Base-by-base conservation (phyloP, 2,797 vertebrate species). In the Leuciscus waleckii region DNA sequence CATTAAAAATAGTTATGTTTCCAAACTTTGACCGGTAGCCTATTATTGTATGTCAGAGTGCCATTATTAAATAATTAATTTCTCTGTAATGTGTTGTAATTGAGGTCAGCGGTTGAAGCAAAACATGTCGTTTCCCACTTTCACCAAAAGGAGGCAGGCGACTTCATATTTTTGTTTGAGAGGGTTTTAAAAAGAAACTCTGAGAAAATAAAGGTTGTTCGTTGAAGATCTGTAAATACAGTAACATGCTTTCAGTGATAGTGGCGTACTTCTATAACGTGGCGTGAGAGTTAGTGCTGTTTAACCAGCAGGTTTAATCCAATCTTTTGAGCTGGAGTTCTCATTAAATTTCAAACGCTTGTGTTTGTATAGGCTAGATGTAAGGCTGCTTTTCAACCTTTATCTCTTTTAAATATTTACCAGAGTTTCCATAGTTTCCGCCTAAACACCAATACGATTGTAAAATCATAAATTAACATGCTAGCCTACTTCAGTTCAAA, bases 201-300 rank as follows among this genome's bases (percentile, higher is more conserved):
- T 11, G 29, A 9, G 26, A 61, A 41, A 41, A 17, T 39, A 5
- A 39, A 70, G 49, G n/a, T n/a, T 58, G 54, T 74, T 74, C 29
- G 26, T 65, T 14, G 14, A 49, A 17, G 7, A 2, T 16, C 7
- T n/a, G 29, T 32, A 39, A 68, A 35, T 16, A 37, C n/a, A 43
- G n/a, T 58, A 46, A 63, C 77, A 4, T 46, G 17, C 58, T 29
- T 65, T 79, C 56, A 32, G 26, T 19, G 56, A 63, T 43, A 79
- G 29, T 29, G 29, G 43, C 8, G 1, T 17, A 61, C 23, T 39
- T 32, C 5, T 76, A 23, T 35, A 26, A 56, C 17, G 35, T n/a
- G 19, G 19, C 54, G 69, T 82, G 81, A n/a, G 81, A 63, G 68
- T 61, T 32, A 17, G 21, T 63, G 39, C 13, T 74, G 13, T 83